Percentiles rank a stretch among this genome's conserved stretches.
phyloP scores from a whole-genome alignment of 2,888 invertebrate species.

The Melieria picta region DNA sequence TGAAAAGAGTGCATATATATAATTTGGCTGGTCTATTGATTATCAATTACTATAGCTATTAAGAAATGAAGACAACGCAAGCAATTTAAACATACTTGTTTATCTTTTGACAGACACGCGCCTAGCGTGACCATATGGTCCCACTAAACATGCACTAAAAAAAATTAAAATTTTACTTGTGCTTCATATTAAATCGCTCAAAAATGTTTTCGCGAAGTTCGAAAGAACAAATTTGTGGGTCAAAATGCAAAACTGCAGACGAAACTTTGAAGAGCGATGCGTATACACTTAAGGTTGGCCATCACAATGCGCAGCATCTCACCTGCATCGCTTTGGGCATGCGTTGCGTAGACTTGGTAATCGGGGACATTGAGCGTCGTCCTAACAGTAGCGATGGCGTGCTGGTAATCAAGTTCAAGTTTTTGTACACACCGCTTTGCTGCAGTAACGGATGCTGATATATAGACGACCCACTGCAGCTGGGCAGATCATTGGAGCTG shows the following conservation, averaged over 20 bases:
- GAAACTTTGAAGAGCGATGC: too few relatives aligned
- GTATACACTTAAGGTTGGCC: neutral
- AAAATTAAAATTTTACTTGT: too few relatives aligned
- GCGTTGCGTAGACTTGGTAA: constrained; percentile 86
- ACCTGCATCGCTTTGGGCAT: constrained; percentile 92
- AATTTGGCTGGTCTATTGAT: neutral
- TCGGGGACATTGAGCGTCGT: constrained; percentile 87
- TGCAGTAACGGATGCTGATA: constrained; percentile 50
- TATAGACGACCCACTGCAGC: constrained; percentile 15
- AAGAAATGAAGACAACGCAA: too few relatives aligned
- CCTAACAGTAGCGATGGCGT: constrained; percentile 67
- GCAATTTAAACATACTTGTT: too few relatives aligned
- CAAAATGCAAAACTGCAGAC: too few relatives aligned
- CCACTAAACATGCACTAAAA: too few relatives aligned
- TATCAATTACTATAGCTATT: too few relatives aligned
- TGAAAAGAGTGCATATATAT: constrained; percentile 58
- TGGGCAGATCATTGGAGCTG: constrained; percentile 49
- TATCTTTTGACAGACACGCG: too few relatives aligned
- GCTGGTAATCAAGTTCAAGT: constrained; percentile 60
- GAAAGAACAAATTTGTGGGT: neutral
- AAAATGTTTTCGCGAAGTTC: neutral
- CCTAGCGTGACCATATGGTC: too few relatives aligned
- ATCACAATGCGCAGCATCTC: constrained; percentile 42
- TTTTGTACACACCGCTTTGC: constrained; percentile 56
- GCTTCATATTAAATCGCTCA: too few relatives aligned